Evolutionary conservation across 1,140 invertebrate genomes (phyloP), one percentile per base, ranked within the genome.

Genomic region (Geopemphigus sp.): DNA sequence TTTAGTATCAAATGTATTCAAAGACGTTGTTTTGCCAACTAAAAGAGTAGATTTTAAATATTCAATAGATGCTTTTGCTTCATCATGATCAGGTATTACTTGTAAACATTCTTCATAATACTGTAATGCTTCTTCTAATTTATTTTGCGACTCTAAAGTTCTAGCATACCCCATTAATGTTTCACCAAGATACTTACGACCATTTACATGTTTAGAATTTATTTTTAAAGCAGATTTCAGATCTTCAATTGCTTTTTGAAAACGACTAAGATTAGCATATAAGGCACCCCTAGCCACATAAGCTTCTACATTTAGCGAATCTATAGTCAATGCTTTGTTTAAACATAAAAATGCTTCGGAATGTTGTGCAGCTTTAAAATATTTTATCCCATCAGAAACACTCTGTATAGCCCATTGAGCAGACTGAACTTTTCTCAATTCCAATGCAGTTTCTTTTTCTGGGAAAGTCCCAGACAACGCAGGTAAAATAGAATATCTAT

Each of bases 261-360:
- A 97, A 84, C 91, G 95, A 63, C 94, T 94, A 85, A 93, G 95
- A 84, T 98, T 97, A 15, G 95, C 96, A 87, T 95, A 96, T 85
- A 98, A 86, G 64, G 95, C 95, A 82, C 95, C 96, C 85, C 95
- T 88, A 15, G 96, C 96, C 0, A 97, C 95, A 61, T 97, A 87
- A 64, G 95, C 96, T 88, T 98, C 96, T 1, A 97, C 94, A 88
- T 97, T 98, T 82, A 92, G 89, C 12, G 93, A 90, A 88, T 98
- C 96, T 83, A 98, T 96, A 84, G 91, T 92, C 2, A 98, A 86
- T 3, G 95, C 95, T 87, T 95, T 95, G 86, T 97, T 98, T 1
- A 98, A 88, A 84, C 94, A 95, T 85, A 97, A 95, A 87, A 97
- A 97, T 57, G 96, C 96, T 88, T 98, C 95, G 8, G 92, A 90